Conservation (phyloP, 1,140 invertebrate genomes). For the Drosophila bocqueti region DNA sequence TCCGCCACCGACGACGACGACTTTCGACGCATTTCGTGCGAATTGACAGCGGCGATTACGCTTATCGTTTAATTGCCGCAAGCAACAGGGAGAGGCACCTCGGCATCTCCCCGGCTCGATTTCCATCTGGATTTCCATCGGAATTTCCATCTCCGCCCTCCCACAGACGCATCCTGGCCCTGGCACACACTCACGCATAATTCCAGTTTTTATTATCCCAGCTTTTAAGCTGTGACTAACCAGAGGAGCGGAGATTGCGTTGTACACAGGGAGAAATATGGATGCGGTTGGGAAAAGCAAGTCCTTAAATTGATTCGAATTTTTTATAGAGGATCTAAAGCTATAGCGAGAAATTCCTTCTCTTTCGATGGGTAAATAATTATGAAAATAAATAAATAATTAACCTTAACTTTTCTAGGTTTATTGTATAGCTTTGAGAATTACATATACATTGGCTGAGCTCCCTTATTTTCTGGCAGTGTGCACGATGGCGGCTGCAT, state of each 20-base stretch:
- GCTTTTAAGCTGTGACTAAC: conserved; percentile 78
- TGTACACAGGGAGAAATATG: conserved; percentile 4
- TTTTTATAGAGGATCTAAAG: neutral
- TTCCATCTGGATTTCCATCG: conserved; percentile 10
- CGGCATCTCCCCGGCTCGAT: conserved; percentile 1
- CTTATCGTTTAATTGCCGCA: conserved; percentile 79
- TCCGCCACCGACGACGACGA: conserved; percentile 43
- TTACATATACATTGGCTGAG: fast-evolving
- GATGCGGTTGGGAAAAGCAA: no score
- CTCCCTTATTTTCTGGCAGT: neutral
- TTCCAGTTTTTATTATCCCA: conserved; percentile 78
- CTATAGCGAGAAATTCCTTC: neutral
- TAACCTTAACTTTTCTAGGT: neutral
- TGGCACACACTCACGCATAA: conserved; percentile 63
- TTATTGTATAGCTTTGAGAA: neutral
- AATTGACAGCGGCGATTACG: conserved; percentile 76
- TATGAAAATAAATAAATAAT: neutral
- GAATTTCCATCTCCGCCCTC: conserved; percentile 24
- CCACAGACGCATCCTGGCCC: conserved; percentile 12
- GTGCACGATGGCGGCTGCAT: conserved; percentile 22
- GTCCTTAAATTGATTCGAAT: neutral
- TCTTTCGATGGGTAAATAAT: neutral
- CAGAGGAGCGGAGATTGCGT: conserved; percentile 35
- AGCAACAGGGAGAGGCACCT: conserved; percentile 65
- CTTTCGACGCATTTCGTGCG: conserved; percentile 74